phyloP scores from a whole-genome alignment of 2,113 vertebrate species.

The Falco punctatus region DNA sequence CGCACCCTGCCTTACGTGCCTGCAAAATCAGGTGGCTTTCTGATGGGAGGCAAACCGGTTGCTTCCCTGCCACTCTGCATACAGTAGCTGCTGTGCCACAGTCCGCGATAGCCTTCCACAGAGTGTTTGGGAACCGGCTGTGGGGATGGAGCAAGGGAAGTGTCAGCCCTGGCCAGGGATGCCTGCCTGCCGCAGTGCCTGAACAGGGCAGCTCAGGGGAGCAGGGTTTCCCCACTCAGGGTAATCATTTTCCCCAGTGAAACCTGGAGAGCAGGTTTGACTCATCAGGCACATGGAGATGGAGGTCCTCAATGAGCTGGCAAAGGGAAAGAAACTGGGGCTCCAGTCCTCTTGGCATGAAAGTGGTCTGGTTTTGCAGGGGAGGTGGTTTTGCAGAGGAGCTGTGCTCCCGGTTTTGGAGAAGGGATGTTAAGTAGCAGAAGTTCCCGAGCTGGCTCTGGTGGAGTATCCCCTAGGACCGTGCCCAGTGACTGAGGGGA shows the following conservation, averaged over 20 bases:
- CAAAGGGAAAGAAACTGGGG: background rate
- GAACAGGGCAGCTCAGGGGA: background rate
- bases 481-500: background rate
- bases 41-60: background rate
- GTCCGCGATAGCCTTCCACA: background rate
- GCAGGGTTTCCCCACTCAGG: background rate
- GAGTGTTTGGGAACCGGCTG: background rate
- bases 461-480: background rate
- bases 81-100: background rate
- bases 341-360: background rate
- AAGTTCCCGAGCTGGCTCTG: background rate
- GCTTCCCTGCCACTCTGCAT: background rate
- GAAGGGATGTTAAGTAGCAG: background rate
- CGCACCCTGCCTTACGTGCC: background rate
- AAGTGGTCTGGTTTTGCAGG: background rate
- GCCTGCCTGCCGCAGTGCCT: background rate
- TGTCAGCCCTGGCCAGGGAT: background rate
- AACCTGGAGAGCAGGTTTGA: background rate
- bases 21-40: background rate
- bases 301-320: background rate
- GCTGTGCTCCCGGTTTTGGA: background rate
- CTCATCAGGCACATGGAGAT: background rate
- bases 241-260: background rate
- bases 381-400: background rate
- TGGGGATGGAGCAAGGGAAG: background rate